phyloP scores from a whole-genome alignment of 2,797 vertebrate genomes.

The Anolis apletophallus region DNA sequence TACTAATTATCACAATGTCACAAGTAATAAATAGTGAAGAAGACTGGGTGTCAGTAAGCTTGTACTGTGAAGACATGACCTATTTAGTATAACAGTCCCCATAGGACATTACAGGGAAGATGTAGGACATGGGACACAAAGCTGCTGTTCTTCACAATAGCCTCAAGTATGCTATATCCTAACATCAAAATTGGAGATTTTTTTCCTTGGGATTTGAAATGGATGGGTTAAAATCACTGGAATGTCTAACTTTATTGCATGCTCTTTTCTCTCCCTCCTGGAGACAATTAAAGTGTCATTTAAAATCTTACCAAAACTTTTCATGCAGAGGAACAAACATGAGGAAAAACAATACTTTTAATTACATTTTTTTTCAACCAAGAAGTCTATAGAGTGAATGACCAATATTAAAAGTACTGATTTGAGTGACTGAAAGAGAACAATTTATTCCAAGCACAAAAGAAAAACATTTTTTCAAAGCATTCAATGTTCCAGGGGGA shows the following conservation, averaged over 20 bases:
- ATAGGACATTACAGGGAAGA: not conserved
- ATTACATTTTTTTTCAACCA: rapidly evolving
- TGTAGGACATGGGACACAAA: not conserved
- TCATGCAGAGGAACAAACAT: not conserved
- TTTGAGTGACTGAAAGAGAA: not conserved
- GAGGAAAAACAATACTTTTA: constrained; percentile 4
- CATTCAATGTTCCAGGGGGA: constrained; percentile 16
- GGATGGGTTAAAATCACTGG: not conserved
- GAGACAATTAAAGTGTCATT: not conserved
- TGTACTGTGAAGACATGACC: not conserved
- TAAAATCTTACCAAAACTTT: not conserved
- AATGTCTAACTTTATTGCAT: constrained; percentile 11
- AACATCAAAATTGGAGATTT: not conserved
- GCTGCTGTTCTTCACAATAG: not conserved
- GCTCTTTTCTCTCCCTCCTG: not conserved
- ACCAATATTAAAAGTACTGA: not conserved
- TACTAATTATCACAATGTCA: not conserved
- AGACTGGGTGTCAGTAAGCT: not conserved
- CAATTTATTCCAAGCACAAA: constrained; percentile 31
- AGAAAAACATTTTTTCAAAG: constrained; percentile 33
- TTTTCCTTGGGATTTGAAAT: not conserved
- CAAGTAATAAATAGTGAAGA: not conserved
- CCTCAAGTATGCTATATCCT: not conserved
- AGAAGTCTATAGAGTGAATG: rapidly evolving
- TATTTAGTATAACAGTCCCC: not conserved